These are phyloP conservation scores for Rhingia campestris DNA, from an alignment of 2,888 invertebrate genomes.

Conservation along the genomic window DNA sequence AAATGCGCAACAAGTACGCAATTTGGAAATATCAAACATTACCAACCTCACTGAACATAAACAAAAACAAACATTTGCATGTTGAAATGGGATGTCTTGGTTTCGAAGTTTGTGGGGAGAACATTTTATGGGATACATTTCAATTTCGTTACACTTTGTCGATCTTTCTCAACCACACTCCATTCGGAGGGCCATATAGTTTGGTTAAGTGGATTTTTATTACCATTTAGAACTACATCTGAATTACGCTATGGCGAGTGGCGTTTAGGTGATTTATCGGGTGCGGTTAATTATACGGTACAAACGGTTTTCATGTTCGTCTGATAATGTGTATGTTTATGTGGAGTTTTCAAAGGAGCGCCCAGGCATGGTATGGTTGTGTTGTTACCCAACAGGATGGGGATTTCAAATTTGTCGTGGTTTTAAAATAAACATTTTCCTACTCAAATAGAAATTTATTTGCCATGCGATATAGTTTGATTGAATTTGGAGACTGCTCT, in stretches of 20 bases:
- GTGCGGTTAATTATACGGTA: slow-evolving; percentile 1
- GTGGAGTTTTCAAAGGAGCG: no score
- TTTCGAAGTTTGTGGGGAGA: background rate
- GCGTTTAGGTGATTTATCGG: slow-evolving; percentile 6
- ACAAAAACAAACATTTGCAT: slow-evolving; percentile 17
- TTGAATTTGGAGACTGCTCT: no score
- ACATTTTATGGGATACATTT: background rate
- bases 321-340: no score
- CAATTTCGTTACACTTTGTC: background rate
- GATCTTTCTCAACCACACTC: background rate
- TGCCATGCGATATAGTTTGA: no score
- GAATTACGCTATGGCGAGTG: background rate
- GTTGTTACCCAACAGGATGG: no score
- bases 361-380: no score
- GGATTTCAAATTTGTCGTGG: no score
- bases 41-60: background rate
- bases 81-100: background rate
- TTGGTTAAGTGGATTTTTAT: slow-evolving; percentile 1
- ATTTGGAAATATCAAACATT: background rate
- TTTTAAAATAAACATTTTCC: no score
- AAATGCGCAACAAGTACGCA: background rate
- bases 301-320: no score
- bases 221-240: slow-evolving; percentile 1
- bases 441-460: no score
- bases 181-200: background rate